These are phyloP conservation scores for Diaphora mendica DNA, from an alignment of 2,888 invertebrate species.

Conservation along the genomic window DNA sequence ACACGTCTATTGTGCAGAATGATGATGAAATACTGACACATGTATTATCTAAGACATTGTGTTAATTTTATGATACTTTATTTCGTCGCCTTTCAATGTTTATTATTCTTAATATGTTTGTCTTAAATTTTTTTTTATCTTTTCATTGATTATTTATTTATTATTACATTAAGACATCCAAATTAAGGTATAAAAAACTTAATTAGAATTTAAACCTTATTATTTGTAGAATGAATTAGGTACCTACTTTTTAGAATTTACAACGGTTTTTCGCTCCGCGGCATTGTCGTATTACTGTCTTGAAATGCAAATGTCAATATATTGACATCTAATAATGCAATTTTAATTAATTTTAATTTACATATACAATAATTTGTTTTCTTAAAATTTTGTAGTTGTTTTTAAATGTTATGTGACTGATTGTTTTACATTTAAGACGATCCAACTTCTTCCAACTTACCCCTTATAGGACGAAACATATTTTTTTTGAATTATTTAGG, in stretches of 20 bases:
- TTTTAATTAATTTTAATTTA: too few species aligned
- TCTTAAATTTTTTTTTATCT: neutral
- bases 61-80: conserved; percentile 11
- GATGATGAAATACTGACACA: conserved; percentile 44
- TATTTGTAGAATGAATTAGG: neutral
- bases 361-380: too few species aligned
- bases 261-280: neutral
- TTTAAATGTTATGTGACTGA: too few species aligned
- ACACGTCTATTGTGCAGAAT: conserved; percentile 43
- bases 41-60: conserved; percentile 30
- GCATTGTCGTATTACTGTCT: neutral
- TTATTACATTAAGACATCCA: neutral
- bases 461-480: neutral
- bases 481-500: neutral
- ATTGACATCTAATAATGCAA: too few species aligned
- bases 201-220: too few species aligned
- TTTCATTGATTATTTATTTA: neutral
- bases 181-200: neutral
- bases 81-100: conserved; percentile 2
- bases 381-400: too few species aligned
- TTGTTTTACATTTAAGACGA: too few species aligned
- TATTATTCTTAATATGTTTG: neutral
- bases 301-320: too few species aligned
- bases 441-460: too few species aligned
- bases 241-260: neutral